Evolutionary conservation across 1,140 invertebrate genomes (phyloP).

Genomic region (Chironomus tepperi): DNA sequence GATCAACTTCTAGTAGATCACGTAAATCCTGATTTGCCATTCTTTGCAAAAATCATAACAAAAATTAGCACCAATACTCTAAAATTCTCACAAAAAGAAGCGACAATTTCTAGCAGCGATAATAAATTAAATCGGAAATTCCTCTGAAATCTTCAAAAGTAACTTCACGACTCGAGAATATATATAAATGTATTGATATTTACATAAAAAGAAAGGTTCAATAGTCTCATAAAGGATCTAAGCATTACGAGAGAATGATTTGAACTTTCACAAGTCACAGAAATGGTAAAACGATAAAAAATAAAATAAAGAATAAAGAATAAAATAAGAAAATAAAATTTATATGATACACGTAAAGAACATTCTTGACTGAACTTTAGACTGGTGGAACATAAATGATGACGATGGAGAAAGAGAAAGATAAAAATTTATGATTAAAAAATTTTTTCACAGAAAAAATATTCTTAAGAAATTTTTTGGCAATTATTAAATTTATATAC

Average conservation of each 20-base stretch:
- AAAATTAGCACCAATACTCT: too few species aligned
- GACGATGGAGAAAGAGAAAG: neutral
- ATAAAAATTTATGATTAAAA: neutral
- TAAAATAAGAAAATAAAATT: slow-evolving; percentile 67
- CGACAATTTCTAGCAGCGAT: too few species aligned
- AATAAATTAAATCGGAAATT: too few species aligned
- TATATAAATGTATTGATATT: neutral
- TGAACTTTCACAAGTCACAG: neutral
- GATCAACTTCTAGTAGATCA: too few species aligned
- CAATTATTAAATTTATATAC: neutral
- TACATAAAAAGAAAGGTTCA: neutral
- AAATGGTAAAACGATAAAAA: neutral
- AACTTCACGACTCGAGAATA: too few species aligned
- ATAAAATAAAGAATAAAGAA: slow-evolving; percentile 49
- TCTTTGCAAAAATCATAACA: too few species aligned
- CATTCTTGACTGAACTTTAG: neutral
- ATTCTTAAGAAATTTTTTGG: neutral
- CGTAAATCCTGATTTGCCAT: too few species aligned
- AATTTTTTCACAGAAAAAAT: slow-evolving; percentile 9
- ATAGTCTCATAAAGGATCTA: neutral
- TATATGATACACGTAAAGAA: slow-evolving; percentile 48
- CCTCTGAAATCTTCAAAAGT: too few species aligned
- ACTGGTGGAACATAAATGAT: neutral
- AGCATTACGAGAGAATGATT: neutral
- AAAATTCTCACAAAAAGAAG: too few species aligned